phyloP scores from a whole-genome alignment of 2,888 invertebrate species.

The Agrilus mali region DNA sequence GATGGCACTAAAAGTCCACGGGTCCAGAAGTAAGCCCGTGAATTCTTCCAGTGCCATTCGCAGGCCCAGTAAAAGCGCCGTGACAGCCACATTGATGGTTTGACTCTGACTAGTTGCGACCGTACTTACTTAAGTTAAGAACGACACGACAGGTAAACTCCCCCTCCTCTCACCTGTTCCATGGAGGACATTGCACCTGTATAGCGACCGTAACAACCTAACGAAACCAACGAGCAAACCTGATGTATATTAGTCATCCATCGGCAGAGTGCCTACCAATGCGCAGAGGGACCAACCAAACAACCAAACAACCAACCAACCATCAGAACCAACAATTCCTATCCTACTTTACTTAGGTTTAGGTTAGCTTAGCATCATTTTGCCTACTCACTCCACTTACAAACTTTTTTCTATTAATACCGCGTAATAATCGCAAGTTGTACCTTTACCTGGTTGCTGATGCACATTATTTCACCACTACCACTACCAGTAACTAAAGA shows the following conservation, averaged over 20 bases:
- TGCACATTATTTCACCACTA: too few relatives aligned
- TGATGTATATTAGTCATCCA: constrained; percentile 32
- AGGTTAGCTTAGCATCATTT: too few relatives aligned
- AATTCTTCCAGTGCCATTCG: constrained; percentile 82
- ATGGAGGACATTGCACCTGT: constrained; percentile 36
- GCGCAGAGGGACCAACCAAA: too few relatives aligned
- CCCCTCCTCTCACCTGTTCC: constrained; percentile 24
- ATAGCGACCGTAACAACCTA: constrained; percentile 23
- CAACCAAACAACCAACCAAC: too few relatives aligned
- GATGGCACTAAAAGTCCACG: constrained; percentile 65
- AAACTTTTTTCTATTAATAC: too few relatives aligned
- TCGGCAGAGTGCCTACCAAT: constrained; percentile 12
- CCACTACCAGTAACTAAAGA: too few relatives aligned
- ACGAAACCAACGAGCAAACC: constrained; percentile 1
- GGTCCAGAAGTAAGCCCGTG: constrained; percentile 55
- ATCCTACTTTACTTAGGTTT: too few relatives aligned
- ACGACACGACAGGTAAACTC: constrained; percentile 32
- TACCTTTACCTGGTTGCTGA: too few relatives aligned
- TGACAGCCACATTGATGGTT: neutral
- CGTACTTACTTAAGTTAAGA: constrained; percentile 10
- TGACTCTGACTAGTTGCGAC: neutral
- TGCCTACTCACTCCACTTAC: too few relatives aligned
- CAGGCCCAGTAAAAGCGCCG: constrained; percentile 34
- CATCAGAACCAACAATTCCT: too few relatives aligned
- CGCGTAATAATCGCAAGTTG: too few relatives aligned